Percentiles rank a stretch among this genome's conserved stretches.
These are phyloP conservation scores for Oncorhynchus tshawytscha DNA, from an alignment of 2,113 vertebrate genomes.

Conservation along the genomic window DNA sequence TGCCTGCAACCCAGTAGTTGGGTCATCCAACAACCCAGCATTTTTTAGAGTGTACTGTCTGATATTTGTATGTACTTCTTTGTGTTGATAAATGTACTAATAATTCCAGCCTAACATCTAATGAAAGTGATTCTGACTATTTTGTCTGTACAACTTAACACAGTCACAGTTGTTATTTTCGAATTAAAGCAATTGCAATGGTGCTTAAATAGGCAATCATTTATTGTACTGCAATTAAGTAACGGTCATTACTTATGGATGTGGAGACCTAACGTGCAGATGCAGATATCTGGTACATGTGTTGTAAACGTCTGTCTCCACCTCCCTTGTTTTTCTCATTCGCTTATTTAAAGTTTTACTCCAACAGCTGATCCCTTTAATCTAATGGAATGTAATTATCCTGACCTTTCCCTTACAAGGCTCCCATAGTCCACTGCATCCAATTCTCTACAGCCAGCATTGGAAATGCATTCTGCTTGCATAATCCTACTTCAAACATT, in stretches of 20 bases:
- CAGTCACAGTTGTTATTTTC: background rate
- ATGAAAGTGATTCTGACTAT: no score
- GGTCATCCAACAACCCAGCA: no score
- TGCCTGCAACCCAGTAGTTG: no score
- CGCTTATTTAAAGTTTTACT: no score
- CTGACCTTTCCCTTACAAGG: conserved; percentile 60
- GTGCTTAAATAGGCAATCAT: no score
- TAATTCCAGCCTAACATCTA: no score
- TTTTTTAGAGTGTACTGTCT: no score
- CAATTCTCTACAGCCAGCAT: conserved; percentile 9
- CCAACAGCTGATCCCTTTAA: conserved; percentile 39
- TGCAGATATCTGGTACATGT: conserved; percentile 7
- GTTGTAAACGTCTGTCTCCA: conserved; percentile 18
- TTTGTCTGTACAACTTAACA: background rate
- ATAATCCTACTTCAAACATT: conserved; percentile 39
- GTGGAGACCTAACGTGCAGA: conserved; percentile 25
- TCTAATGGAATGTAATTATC: conserved; percentile 68
- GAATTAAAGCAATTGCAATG: no score
- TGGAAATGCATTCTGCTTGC: conserved; percentile 38
- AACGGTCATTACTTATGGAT: conserved; percentile 48
- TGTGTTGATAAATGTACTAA: no score
- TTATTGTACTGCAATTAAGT: conserved; percentile 31
- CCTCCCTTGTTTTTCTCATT: conserved; percentile 50
- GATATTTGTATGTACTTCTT: no score
- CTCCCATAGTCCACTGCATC: conserved; percentile 35